phyloP scores from a whole-genome alignment of 1,140 invertebrate genomes.

The Druon quercuslanigerum region DNA sequence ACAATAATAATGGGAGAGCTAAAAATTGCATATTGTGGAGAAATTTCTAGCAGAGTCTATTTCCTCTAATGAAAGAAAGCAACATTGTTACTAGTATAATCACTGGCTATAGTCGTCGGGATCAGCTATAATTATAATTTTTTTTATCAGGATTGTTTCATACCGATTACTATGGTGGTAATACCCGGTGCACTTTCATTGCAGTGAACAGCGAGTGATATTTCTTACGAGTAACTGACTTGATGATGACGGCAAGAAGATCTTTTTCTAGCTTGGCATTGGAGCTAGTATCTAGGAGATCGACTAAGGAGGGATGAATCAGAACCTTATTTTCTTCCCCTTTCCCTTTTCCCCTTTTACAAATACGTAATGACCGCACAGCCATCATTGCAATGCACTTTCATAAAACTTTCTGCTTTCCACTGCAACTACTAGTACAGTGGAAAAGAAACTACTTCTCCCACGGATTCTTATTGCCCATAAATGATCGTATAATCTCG shows the following conservation, averaged over 20 bases:
- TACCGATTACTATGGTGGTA: constrained; percentile 55
- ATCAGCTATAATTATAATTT: constrained; percentile 28
- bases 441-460: constrained; percentile 34
- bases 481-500: constrained; percentile 8
- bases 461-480: constrained; percentile 7
- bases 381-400: constrained; percentile 64
- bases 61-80: background rate
- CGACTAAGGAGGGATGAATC: background rate
- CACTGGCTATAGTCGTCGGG: background rate
- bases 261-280: constrained; percentile 12
- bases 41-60: too few species aligned
- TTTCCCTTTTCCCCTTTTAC: background rate
- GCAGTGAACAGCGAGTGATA: constrained; percentile 10
- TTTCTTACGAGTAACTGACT: background rate
- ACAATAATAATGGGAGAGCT: too few species aligned
- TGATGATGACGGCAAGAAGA: background rate
- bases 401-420: constrained; percentile 72
- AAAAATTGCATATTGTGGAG: too few species aligned
- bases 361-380: constrained; percentile 35
- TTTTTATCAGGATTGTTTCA: constrained; percentile 44
- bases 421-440: constrained; percentile 39
- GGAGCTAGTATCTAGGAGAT: background rate
- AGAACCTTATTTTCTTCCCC: background rate
- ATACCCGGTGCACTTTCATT: constrained; percentile 58
- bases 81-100: background rate